These are phyloP conservation scores for Tinea semifulvella DNA, from an alignment of 2,888 invertebrate genomes.

Conservation along the genomic window DNA sequence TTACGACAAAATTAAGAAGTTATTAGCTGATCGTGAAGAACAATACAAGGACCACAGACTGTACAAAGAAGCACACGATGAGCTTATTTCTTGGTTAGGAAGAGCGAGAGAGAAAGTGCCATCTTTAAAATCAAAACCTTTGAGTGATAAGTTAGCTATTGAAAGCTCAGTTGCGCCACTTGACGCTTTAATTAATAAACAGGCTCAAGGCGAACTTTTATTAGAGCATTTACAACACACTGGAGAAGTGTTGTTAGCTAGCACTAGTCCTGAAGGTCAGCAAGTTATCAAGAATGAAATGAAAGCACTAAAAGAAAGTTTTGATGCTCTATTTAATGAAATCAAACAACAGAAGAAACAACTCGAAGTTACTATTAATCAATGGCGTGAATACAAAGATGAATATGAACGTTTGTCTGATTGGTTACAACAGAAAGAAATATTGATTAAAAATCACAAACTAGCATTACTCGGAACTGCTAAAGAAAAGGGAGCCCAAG, in stretches of 20 bases:
- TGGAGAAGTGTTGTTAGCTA: constrained; percentile 85
- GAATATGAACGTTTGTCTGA: constrained; percentile 91
- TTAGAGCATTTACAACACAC: constrained; percentile 88
- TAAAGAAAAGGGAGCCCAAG: constrained; percentile 86
- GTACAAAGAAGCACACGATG: constrained; percentile 92
- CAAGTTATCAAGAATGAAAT: constrained; percentile 85
- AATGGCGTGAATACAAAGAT: constrained; percentile 92
- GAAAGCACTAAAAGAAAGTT: constrained; percentile 83
- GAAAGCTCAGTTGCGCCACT: constrained; percentile 90
- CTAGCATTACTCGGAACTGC: constrained; percentile 81
- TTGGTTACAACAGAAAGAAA: constrained; percentile 93
- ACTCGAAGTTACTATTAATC: constrained; percentile 80
- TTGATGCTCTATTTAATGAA: constrained; percentile 85
- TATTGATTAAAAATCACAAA: constrained; percentile 90
- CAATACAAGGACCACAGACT: constrained; percentile 88
- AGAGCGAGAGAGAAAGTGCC: constrained; percentile 90
- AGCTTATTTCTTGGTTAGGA: constrained; percentile 87
- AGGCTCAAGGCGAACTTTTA: constrained; percentile 88
- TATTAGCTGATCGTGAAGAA: constrained; percentile 81
- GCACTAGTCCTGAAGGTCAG: constrained; percentile 83
- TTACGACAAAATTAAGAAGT: constrained; percentile 78
- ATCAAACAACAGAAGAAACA: constrained; percentile 86
- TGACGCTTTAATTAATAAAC: constrained; percentile 85
- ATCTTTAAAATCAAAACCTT: constrained; percentile 81
- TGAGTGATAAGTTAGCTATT: constrained; percentile 87